Conservation (phyloP, 2,113 vertebrate genomes). For the Petaurus breviceps region DNA sequence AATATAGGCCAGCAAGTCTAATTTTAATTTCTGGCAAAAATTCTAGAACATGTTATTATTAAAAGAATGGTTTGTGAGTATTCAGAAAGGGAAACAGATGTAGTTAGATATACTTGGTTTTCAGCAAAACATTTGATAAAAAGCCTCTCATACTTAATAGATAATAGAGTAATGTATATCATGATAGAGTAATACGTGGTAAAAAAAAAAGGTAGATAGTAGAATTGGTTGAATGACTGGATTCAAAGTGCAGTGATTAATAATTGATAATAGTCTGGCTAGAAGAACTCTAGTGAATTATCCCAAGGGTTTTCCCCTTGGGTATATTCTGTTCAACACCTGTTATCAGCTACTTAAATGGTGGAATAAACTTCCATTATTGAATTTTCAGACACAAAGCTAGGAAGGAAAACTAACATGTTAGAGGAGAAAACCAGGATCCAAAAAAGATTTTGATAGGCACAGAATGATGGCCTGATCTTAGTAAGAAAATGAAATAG, state of each 20-base stretch:
- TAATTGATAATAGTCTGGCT: background rate
- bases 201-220: background rate
- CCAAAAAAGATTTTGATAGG: background rate
- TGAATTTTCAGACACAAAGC: background rate
- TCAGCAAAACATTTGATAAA: background rate
- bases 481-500: background rate
- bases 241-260: background rate
- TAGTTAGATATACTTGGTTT: background rate
- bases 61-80: background rate
- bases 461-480: background rate
- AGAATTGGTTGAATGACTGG: background rate
- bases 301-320: background rate
- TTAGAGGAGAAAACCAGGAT: background rate
- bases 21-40: background rate
- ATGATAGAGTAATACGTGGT: too few relatives aligned
- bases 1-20: background rate
- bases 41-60: background rate
- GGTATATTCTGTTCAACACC: background rate
- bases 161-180: background rate
- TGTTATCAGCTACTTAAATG: background rate
- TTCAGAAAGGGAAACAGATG: background rate
- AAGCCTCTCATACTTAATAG: background rate
- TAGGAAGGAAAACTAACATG: background rate
- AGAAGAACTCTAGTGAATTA: background rate
- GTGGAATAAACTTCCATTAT: background rate